These are phyloP conservation scores for Erannis defoliaria DNA, from an alignment of 2,888 invertebrate species.

Conservation along the genomic window DNA sequence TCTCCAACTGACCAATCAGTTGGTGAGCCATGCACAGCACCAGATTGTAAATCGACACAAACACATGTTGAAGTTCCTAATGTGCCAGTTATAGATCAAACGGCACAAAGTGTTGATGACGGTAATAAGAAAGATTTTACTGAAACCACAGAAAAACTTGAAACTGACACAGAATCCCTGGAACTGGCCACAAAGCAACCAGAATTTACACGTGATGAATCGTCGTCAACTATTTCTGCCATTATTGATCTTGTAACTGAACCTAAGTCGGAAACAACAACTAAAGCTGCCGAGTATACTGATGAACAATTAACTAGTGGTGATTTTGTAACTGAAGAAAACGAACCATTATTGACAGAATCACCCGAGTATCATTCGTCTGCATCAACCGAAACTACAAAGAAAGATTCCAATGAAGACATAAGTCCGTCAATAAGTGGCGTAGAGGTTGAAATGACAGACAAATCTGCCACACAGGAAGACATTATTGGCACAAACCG, in stretches of 20 bases:
- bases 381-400: slow-evolving; percentile 10
- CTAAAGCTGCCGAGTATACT: background rate
- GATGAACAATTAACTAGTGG: slow-evolving; percentile 1
- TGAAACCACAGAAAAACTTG: slow-evolving; percentile 38
- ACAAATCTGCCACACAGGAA: slow-evolving; percentile 9
- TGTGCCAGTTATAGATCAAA: slow-evolving; percentile 2
- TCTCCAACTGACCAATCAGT: slow-evolving; percentile 46
- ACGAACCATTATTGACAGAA: slow-evolving; percentile 10
- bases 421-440: slow-evolving; percentile 7
- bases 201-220: slow-evolving; percentile 1
- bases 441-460: slow-evolving; percentile 8
- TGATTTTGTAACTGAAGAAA: slow-evolving; percentile 19
- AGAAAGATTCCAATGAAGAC: slow-evolving; percentile 31
- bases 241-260: slow-evolving; percentile 9
- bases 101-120: slow-evolving; percentile 8
- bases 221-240: slow-evolving; percentile 3
- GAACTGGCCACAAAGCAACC: slow-evolving; percentile 18
- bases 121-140: slow-evolving; percentile 13
- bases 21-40: slow-evolving; percentile 56
- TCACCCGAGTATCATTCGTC: slow-evolving; percentile 11
- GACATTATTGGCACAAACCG: slow-evolving; percentile 5
- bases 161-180: slow-evolving; percentile 39
- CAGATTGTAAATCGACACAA: slow-evolving; percentile 49
- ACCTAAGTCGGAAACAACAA: slow-evolving; percentile 10
- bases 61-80: slow-evolving; percentile 26